These are phyloP conservation scores for Actinia equina DNA, from an alignment of 64 coral and sea anemone genomes.

Conservation along the genomic window DNA sequence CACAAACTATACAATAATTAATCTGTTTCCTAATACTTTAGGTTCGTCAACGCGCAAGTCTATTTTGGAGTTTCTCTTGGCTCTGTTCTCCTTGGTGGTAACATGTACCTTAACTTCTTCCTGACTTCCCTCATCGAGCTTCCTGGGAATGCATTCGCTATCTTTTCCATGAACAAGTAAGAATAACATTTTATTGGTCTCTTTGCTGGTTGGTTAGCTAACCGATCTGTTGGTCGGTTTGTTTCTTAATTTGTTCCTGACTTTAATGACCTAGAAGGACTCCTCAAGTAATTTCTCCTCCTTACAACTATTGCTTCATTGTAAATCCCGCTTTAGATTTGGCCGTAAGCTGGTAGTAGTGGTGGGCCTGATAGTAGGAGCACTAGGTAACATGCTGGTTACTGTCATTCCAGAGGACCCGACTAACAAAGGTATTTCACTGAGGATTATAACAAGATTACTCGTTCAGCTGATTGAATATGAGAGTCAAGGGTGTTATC, in stretches of 20 bases:
- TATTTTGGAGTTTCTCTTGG: conserved; percentile 95
- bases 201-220: too few species aligned
- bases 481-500: too few species aligned
- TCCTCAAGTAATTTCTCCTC: too few species aligned
- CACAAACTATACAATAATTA: too few species aligned
- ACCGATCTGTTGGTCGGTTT: too few species aligned
- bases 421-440: conserved; percentile 34
- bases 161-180: conserved; percentile 73
- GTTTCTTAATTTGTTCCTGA: too few species aligned
- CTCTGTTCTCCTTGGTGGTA: conserved; percentile 88
- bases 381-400: conserved; percentile 72
- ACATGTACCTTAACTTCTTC: conserved; percentile 96
- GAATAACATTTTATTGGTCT: neutral
- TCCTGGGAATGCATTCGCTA: conserved; percentile 86
- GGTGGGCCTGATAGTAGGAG: conserved; percentile 71
- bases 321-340: conserved; percentile 38
- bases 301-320: neutral
- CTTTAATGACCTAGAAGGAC: too few species aligned
- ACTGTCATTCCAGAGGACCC: conserved; percentile 66
- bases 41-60: conserved; percentile 89
- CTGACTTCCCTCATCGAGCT: conserved; percentile 81
- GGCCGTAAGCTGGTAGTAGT: conserved; percentile 82
- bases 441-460: too few species aligned
- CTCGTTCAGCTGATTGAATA: too few species aligned
- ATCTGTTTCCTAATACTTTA: neutral